Evolutionary conservation across 2,888 invertebrate species (phyloP).

Genomic region (Rhagium mordax): DNA sequence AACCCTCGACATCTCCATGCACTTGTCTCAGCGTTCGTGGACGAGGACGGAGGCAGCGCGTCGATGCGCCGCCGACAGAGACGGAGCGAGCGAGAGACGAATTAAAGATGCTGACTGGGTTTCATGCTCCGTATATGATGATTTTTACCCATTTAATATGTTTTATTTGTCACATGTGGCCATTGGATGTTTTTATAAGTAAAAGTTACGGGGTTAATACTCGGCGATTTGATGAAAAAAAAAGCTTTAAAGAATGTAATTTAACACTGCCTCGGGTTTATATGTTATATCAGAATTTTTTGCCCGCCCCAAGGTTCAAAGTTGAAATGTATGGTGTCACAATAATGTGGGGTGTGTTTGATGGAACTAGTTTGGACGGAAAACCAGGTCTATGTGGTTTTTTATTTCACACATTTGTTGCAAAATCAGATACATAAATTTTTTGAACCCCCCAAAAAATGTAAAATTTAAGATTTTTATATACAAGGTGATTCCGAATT

Average conservation of each 20-base stretch:
- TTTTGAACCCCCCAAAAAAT: too few species aligned
- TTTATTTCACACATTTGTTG: background rate
- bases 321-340: slow-evolving; percentile 25
- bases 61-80: background rate
- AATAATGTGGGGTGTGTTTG: slow-evolving; percentile 10
- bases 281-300: slow-evolving; percentile 45
- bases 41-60: background rate
- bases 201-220: slow-evolving; percentile 54
- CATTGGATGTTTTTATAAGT: slow-evolving; percentile 50
- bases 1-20: slow-evolving; percentile 49
- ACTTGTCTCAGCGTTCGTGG: slow-evolving; percentile 48
- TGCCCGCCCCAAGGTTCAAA: slow-evolving; percentile 32
- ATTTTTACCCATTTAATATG: slow-evolving; percentile 43
- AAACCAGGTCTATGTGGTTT: background rate
- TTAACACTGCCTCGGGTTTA: slow-evolving; percentile 39
- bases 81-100: background rate
- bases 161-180: slow-evolving; percentile 53
- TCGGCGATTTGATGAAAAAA: slow-evolving; percentile 47
- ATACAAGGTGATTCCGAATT: too few species aligned
- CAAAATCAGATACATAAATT: too few species aligned
- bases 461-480: too few species aligned
- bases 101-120: slow-evolving; percentile 2
- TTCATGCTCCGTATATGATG: slow-evolving; percentile 30
- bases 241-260: slow-evolving; percentile 45
- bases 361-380: background rate